Evolutionary conservation across 2,888 invertebrate species (phyloP), one percentile per base, ranked within the genome.

Genomic region (Tenthredo distinguenda): DNA sequence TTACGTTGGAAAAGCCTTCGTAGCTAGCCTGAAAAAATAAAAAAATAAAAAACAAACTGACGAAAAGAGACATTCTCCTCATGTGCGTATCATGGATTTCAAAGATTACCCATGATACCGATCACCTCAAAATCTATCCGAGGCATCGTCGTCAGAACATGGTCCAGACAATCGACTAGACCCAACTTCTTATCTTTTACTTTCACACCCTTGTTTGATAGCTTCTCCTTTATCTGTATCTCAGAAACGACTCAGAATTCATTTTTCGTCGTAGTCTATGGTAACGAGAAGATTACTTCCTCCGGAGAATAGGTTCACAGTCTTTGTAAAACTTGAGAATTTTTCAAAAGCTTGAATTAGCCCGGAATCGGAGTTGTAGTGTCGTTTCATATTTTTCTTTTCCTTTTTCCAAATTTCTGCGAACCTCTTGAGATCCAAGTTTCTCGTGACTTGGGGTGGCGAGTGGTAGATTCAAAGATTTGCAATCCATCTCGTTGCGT

Each of bases 1-100:
- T 93, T 92, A 91, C 90, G 90, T 90, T 88, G 89, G 90, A 90
- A 90, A 89, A 91, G 89, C 90, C 90, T 90, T 88, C 86, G 89
- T 89, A 89, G 89, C 89, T 21, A 37, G 65, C 6, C 58, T 40
- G 26, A 47, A 47, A 12, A 68, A 83, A 40, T 34, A 26, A n/a
- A 37, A 37, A 31, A 79, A 79, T 55, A n/a, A 81, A 62, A 81
- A n/a, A 58, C 7, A 18, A 79, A 58, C 18, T 26, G 3, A 58
- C 15, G 1, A 26, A 82, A 26, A 40, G n/a, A 9, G 34, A 55
- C 18, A 55, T 58, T 72, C 7, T 40, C 6, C 18, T n/a, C 37
- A 72, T 72, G 71, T 72, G 15, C 15, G 3, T 47, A 47, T 34
- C 71, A 72, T 18, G 37, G n/a, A n/a, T 72, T 72, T 15, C 9